Base-by-base conservation (phyloP, 1,140 invertebrate genomes). In the Procambarus virginalis region DNA sequence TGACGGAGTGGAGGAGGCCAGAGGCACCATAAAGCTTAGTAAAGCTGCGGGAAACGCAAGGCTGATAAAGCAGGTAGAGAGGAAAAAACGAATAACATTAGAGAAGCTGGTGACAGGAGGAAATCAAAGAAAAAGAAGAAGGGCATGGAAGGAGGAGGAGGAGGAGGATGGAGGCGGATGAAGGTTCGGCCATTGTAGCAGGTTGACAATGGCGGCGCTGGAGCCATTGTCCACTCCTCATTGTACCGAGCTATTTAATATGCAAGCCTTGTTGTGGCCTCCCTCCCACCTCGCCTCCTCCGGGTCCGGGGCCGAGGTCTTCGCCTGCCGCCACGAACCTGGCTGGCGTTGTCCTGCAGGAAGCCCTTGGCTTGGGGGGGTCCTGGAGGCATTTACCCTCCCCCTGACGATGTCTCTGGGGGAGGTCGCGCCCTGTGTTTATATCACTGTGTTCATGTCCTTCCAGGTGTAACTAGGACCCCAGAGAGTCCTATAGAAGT, bases 161-260 rank as follows among this genome's bases (percentile, higher is more conserved):
- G 70, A 70, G 45, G 68, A 45, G 46, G 75, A n/a, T 17, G 17
- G 84, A 77, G 55, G 75, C 60, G 75, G 84, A 78, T 73, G 84
- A 86, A 86, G 75, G 84, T 86, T 77, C 34, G 75, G 70, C 83
- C 75, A 86, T 86, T 86, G 84, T 86, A 86, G 49, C 84, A 20
- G 22, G 22, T 77, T 78, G 84, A 86, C 84, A 86, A 86, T 86
- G 84, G 84, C 51, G 46, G 49, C 49, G 75, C 51, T 22, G 55
- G 75, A 6, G 22, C 14, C 48, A 84, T 84, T 84, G 82, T 84
- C 14, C 20, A 51, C 5, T 34, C 49, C 73, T 22, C 75, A 86
- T 86, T 86, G 84, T 86, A 34, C 20, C 48, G 1, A 77, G 46
- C 84, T 86, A 86, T 86, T 86, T 86, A 86, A 86, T 86, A 86